Evolutionary conservation across 2,113 vertebrate genomes (phyloP).

Genomic region (Scomber japonicus): DNA sequence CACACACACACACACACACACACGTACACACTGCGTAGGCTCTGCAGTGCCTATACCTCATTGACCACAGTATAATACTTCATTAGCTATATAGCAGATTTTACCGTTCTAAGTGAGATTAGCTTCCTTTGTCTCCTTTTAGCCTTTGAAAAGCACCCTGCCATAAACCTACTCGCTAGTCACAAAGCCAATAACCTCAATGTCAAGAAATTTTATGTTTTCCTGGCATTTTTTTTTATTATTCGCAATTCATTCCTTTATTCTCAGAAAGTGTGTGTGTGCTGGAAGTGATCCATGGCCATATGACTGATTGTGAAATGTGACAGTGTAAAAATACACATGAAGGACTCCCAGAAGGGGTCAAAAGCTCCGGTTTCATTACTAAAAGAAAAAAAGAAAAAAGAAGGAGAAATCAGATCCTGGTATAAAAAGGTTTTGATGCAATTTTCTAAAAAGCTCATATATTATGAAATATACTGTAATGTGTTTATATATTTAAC

Average conservation of each 20-base stretch:
- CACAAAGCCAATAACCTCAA: constrained; percentile 74
- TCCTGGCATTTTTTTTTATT: constrained; percentile 66
- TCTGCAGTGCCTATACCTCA: constrained; percentile 70
- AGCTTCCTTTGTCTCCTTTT: constrained; percentile 75
- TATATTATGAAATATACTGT: constrained; percentile 49
- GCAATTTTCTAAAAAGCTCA: constrained; percentile 68
- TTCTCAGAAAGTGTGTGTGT: constrained; percentile 52
- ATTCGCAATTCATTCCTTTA: constrained; percentile 63
- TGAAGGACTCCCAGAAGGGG: constrained; percentile 28
- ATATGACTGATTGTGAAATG: constrained; percentile 57
- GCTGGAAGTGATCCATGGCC: constrained; percentile 67
- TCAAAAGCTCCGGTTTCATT: constrained; percentile 44
- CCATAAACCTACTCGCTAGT: constrained; percentile 68
- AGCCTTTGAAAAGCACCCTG: constrained; percentile 53
- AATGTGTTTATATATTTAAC: constrained; percentile 67
- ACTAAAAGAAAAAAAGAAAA: not conserved
- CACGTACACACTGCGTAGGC: constrained; percentile 33
- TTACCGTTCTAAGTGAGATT: constrained; percentile 75
- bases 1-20: constrained; percentile 11
- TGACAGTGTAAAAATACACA: constrained; percentile 67
- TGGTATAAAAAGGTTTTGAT: constrained; percentile 41
- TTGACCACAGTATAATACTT: constrained; percentile 77
- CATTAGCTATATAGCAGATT: constrained; percentile 81
- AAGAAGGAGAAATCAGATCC: constrained; percentile 10
- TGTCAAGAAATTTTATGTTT: constrained; percentile 72